Evolutionary conservation across 2,113 vertebrate genomes (phyloP), one percentile per base, ranked within the genome.

Genomic region (Ranitomeya imitator): DNA sequence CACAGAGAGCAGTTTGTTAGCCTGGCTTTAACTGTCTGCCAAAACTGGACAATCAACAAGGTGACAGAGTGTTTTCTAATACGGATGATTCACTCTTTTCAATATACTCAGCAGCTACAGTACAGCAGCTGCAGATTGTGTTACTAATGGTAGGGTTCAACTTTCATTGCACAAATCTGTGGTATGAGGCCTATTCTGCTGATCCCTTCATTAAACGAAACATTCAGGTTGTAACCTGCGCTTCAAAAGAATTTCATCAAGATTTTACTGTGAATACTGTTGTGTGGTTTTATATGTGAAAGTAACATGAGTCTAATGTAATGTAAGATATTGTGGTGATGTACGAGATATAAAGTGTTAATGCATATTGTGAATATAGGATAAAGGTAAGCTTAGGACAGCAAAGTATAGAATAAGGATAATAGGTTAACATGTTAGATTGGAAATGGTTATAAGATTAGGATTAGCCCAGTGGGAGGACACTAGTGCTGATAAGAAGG

Each of bases 1-100:
- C 77, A 79, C 77, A 79, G 21, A 79, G 52, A 57, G 77, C 16
- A 12, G 19, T 52, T 79, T 79, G 52, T 79, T 57, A 54, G 52
- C 16, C 45, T 78, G 3, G 76, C 77, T 55, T 79, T 12, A 57
- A 15, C 77, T 23, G 21, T 79, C n/a, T 79, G 77, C 77, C 77
- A 79, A 7, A 26, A 79, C 21, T n/a, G 77, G 21, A 79, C 52
- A 79, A 79, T 79, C 15, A 23, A 57, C 77, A 26, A 79, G 51
- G 76, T 78, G 45, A n/a, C 52, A 55, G 76, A 54, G 77, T 14
- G 77, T 79, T 79, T 79, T 23, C 77, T 79, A 23, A 19, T 26
- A 23, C 12, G n/a, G 21, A 79, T 79, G 77, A 55, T 55, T 79
- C 77, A 79, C 52, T 14, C 73, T 23, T 55, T 78, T 54, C 45